These are phyloP conservation scores for Malurus elegans DNA, from an alignment of 2,113 vertebrate genomes.

Conservation along the genomic window DNA sequence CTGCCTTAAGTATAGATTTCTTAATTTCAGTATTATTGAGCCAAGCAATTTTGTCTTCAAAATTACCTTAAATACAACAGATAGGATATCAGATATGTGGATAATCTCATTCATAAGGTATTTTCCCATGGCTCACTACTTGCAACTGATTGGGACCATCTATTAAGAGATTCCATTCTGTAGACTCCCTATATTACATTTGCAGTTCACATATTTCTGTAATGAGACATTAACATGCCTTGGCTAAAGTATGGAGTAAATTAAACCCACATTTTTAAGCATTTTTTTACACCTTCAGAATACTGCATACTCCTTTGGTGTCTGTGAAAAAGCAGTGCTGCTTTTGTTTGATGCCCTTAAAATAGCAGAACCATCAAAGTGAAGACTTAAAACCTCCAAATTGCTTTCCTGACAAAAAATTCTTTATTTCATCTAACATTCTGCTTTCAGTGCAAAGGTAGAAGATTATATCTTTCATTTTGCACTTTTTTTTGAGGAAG, in stretches of 20 bases:
- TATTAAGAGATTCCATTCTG: neutral
- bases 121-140: neutral
- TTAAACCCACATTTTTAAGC: neutral
- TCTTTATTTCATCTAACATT: neutral
- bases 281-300: neutral
- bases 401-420: neutral
- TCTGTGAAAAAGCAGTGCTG: neutral
- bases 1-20: neutral
- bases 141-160: neutral
- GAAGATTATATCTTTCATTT: neutral
- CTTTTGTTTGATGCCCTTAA: neutral
- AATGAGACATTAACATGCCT: neutral
- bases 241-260: neutral
- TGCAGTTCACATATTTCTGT: neutral
- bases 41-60: neutral
- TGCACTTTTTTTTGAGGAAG: neutral
- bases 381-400: neutral
- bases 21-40: neutral
- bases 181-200: neutral
- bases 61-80: neutral
- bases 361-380: neutral
- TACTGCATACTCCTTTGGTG: neutral
- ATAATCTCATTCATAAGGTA: neutral
- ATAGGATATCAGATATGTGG: neutral
- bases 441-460: neutral